These are phyloP conservation scores for pig (Sus scrofa) DNA, from an alignment of 2,113 vertebrate species.

Conservation along the genomic window T2T-Sscrofa CM000814.6:82710001-82710500, in stretches of 20 bases:
- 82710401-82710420: background rate
- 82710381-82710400: background rate
- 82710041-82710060: background rate
- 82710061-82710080: background rate
- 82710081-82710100: background rate
- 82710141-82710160: background rate
- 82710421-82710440: background rate
- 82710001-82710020: background rate
- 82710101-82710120: background rate
- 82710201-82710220: background rate
- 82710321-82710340: slow-evolving; percentile 21
- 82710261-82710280: background rate
- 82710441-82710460: background rate
- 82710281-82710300: background rate
- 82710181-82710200: background rate
- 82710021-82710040: background rate
- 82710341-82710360: background rate
- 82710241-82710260: background rate
- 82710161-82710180: background rate
- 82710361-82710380: background rate
- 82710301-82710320: slow-evolving; percentile 13
- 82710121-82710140: background rate
- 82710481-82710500: background rate
- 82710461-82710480: background rate
- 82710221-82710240: background rate